Evolutionary conservation across 2,888 invertebrate species (phyloP).

Genomic region (Linyphia triangularis): DNA sequence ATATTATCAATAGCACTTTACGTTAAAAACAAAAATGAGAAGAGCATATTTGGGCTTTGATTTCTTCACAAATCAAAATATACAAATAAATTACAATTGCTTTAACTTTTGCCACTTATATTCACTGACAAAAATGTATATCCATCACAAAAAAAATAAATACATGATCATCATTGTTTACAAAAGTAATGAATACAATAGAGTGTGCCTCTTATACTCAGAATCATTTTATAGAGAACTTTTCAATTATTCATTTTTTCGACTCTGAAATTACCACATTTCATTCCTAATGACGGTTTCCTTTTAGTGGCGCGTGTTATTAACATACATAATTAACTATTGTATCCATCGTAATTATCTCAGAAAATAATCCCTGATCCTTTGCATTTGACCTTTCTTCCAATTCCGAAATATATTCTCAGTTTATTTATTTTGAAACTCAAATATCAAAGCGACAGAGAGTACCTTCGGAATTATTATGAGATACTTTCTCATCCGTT

Average conservation of each 20-base stretch:
- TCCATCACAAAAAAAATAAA: no score
- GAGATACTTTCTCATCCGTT: background rate
- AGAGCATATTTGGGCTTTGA: no score
- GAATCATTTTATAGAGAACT: background rate
- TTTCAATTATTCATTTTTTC: background rate
- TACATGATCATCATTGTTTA: no score
- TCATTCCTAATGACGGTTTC: background rate
- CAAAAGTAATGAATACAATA: no score
- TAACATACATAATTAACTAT: background rate
- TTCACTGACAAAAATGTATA: no score
- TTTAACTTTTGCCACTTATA: no score
- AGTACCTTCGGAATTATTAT: background rate
- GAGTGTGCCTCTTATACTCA: background rate
- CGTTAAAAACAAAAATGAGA: no score
- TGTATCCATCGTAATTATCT: background rate
- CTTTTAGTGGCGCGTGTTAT: background rate
- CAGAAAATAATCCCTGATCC: background rate
- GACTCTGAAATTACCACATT: background rate
- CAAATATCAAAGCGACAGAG: no score
- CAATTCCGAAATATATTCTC: background rate
- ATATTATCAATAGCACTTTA: no score
- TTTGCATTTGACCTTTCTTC: background rate
- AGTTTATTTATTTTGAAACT: background rate
- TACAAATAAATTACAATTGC: no score
- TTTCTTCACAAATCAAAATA: no score